A percentile compares a stretch with the other conserved stretches of the same genome.
Evolutionary conservation across 2,797 vertebrate genomes (phyloP).

Genomic region (Eurystomus glaucurus): DNA sequence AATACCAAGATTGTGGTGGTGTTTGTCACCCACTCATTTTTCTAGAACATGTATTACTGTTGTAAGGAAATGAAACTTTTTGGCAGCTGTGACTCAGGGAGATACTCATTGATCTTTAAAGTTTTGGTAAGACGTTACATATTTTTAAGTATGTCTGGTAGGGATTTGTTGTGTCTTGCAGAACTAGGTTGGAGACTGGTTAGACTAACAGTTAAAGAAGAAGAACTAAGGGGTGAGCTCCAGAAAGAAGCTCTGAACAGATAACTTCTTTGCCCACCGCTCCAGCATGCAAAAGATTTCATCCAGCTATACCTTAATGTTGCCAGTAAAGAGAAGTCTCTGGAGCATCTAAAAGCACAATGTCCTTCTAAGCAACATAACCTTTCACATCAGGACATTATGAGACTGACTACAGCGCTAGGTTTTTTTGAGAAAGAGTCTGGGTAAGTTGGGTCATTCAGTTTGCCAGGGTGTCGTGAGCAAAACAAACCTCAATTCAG

Average conservation of each 20-base stretch:
- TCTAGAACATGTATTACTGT: neutral
- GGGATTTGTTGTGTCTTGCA: neutral
- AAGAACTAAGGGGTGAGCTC: neutral
- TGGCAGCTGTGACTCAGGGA: neutral
- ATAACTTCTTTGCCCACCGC: neutral
- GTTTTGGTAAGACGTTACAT: neutral
- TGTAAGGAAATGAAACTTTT: neutral
- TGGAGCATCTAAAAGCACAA: neutral
- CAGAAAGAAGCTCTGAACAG: neutral
- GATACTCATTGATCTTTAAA: neutral
- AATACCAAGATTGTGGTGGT: accelerated
- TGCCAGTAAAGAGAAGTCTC: neutral
- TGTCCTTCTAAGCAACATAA: neutral
- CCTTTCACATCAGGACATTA: neutral
- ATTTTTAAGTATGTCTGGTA: neutral
- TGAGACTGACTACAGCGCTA: neutral
- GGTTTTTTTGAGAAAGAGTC: neutral
- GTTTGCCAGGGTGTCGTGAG: neutral
- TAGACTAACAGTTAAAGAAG: neutral
- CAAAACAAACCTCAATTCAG: neutral
- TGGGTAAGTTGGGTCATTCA: neutral
- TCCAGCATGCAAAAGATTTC: neutral
- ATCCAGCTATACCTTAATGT: neutral
- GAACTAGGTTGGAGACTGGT: neutral
- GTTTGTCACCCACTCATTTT: neutral